phyloP scores from a whole-genome alignment of 2,888 invertebrate genomes.

The Eupithecia vulgata region DNA sequence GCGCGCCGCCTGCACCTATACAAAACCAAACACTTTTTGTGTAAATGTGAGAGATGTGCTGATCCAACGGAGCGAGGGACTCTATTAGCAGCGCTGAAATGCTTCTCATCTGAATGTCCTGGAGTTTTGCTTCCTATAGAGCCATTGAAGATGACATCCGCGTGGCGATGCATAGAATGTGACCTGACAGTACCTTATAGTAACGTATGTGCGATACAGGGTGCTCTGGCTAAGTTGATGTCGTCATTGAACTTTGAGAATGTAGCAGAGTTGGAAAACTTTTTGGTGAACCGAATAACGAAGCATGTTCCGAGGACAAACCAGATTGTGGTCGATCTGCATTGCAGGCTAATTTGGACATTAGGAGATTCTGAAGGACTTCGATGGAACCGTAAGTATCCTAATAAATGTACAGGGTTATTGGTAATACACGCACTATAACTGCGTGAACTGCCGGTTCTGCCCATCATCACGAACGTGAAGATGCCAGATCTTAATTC shows the following conservation, averaged over 20 bases:
- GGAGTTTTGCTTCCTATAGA: slow-evolving; percentile 84
- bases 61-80: slow-evolving; percentile 88
- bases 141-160: slow-evolving; percentile 76
- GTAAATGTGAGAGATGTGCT: slow-evolving; percentile 86
- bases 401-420: not conserved
- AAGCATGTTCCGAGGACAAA: slow-evolving; percentile 84
- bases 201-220: slow-evolving; percentile 80
- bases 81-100: slow-evolving; percentile 82
- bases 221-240: slow-evolving; percentile 82
- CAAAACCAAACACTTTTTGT: slow-evolving; percentile 88
- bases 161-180: slow-evolving; percentile 86
- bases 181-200: slow-evolving; percentile 71
- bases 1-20: slow-evolving; percentile 85
- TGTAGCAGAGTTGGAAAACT: slow-evolving; percentile 81
- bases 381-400: slow-evolving; percentile 83
- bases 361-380: slow-evolving; percentile 83
- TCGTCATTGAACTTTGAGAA: slow-evolving; percentile 77
- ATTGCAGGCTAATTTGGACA: slow-evolving; percentile 85
- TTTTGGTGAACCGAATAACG: slow-evolving; percentile 80
- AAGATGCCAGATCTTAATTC: no score
- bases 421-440: no score
- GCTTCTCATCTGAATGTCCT: slow-evolving; percentile 78
- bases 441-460: no score
- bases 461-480: no score
- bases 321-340: slow-evolving; percentile 85